Evolutionary conservation across 2,113 vertebrate genomes (phyloP).

Genomic region (Nothobranchius furzeri): DNA sequence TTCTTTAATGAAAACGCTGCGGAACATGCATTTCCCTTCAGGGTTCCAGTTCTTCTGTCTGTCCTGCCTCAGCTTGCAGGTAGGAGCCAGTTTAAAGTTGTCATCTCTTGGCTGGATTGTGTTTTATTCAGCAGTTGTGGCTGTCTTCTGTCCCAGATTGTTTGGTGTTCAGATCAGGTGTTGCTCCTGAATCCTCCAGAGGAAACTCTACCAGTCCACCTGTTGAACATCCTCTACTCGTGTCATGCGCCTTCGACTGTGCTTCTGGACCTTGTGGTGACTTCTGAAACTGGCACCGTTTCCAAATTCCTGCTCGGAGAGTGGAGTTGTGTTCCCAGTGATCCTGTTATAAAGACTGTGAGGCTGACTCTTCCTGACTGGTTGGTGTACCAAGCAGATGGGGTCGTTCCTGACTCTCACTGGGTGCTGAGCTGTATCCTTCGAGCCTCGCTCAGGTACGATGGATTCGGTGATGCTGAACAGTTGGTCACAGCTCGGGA

Average conservation of each 20-base stretch:
- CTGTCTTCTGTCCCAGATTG: conserved; percentile 47
- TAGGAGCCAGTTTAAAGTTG: conserved; percentile 33
- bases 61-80: conserved; percentile 62
- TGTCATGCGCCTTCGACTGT: conserved; percentile 66
- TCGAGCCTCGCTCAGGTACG: conserved; percentile 49
- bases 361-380: conserved; percentile 76
- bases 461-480: conserved; percentile 21
- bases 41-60: conserved; percentile 31
- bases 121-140: neutral
- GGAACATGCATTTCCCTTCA: conserved; percentile 43
- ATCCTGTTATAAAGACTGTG: conserved; percentile 38
- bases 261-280: conserved; percentile 68
- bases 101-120: neutral
- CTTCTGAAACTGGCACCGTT: conserved; percentile 63
- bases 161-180: conserved; percentile 53
- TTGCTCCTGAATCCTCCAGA: conserved; percentile 74
- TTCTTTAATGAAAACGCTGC: conserved; percentile 16
- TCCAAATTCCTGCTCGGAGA: conserved; percentile 51
- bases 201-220: conserved; percentile 50
- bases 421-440: conserved; percentile 66
- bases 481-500: conserved; percentile 36
- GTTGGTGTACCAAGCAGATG: conserved; percentile 80
- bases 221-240: conserved; percentile 66
- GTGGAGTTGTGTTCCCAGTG: conserved; percentile 74
- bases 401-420: conserved; percentile 58